These are phyloP conservation scores for Turritopsis rubra DNA, from an alignment of 30 jellyfish, hydroid and myxozoan genomes.

Conservation along the genomic window DNA sequence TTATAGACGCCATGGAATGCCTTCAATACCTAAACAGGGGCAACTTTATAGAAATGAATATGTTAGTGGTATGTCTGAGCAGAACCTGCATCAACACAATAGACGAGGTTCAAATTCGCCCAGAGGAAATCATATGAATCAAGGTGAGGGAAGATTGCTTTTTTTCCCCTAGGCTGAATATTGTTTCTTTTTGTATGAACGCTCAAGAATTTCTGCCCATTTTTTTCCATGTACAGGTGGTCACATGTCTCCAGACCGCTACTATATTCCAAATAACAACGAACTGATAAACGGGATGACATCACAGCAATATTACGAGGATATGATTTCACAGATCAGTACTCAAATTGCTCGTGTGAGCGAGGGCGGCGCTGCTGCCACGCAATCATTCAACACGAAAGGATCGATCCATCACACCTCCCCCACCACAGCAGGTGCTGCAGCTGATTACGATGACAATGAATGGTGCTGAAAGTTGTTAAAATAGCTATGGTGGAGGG, in stretches of 20 bases:
- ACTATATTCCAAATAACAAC: constrained; percentile 44
- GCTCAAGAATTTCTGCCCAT: too few relatives aligned
- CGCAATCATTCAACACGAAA: not conserved
- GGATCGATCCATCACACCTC: not conserved
- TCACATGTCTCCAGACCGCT: not conserved
- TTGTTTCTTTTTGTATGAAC: not conserved
- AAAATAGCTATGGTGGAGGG: not conserved
- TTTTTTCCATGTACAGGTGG: too few relatives aligned
- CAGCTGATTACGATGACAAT: constrained; percentile 85
- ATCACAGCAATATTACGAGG: constrained; percentile 94
- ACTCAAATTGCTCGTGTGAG: constrained; percentile 90
- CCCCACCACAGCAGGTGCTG: constrained; percentile 54
- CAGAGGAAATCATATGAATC: not conserved
- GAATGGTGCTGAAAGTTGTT: constrained; percentile 81
- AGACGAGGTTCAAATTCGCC: not conserved
- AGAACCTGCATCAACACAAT: not conserved
- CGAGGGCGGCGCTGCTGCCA: constrained; percentile 52
- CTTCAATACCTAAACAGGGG: not conserved
- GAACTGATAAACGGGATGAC: constrained; percentile 78
- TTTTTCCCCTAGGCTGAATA: not conserved
- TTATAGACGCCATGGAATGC: not conserved
- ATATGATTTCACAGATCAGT: constrained; percentile 91
- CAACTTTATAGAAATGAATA: not conserved
- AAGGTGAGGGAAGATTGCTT: not conserved
- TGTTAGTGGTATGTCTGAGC: not conserved